phyloP scores from a whole-genome alignment of 2,888 invertebrate genomes.

The Thysanoteuthis rhombus region DNA sequence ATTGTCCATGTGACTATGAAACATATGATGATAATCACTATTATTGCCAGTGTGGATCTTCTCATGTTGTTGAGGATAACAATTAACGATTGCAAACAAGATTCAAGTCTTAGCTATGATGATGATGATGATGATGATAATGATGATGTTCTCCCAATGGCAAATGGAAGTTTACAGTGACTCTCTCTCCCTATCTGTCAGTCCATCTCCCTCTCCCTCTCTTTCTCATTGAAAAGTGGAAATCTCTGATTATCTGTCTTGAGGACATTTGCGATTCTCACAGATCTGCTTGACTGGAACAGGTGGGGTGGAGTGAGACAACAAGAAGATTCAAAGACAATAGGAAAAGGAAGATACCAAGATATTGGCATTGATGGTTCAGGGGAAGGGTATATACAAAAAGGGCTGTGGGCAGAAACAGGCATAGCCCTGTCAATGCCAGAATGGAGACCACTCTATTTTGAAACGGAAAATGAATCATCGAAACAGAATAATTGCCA shows the following conservation, averaged over 20 bases:
- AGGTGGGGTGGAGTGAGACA: neutral
- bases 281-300: neutral
- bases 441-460: neutral
- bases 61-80: too few relatives aligned
- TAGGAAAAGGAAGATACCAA: neutral
- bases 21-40: too few relatives aligned
- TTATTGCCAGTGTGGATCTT: too few relatives aligned
- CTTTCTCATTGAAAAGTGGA: neutral
- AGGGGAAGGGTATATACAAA: neutral
- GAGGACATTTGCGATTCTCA: neutral
- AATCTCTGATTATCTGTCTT: conserved; percentile 12
- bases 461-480: neutral
- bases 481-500: neutral
- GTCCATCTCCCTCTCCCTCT: neutral
- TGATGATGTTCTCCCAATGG: too few relatives aligned
- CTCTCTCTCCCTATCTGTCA: neutral
- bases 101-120: too few relatives aligned
- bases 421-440: neutral
- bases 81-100: too few relatives aligned
- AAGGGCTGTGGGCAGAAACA: neutral
- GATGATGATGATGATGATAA: too few relatives aligned
- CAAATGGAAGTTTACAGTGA: neutral
- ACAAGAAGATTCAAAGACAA: neutral
- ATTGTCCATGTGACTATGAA: too few relatives aligned
- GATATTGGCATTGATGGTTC: neutral